phyloP scores from a whole-genome alignment of 2,113 vertebrate genomes.

The Burhinus bistriatus region DNA sequence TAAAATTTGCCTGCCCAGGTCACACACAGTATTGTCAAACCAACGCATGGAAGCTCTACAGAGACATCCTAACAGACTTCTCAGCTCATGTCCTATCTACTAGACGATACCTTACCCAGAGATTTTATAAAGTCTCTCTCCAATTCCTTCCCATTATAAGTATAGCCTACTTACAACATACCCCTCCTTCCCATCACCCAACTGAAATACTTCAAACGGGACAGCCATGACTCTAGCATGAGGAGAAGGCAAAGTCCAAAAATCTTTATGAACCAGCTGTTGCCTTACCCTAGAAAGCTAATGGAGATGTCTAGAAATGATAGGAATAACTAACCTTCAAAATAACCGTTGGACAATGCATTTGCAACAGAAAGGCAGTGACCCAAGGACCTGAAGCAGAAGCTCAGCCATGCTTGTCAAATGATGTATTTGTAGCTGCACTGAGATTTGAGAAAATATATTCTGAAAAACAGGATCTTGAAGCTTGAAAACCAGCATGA shows the following conservation, averaged over 20 bases:
- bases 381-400: slow-evolving; percentile 2
- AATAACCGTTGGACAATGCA: background rate
- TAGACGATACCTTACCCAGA: background rate
- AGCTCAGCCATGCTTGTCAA: slow-evolving; percentile 30
- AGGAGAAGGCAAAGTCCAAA: background rate
- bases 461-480: background rate
- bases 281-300: background rate
- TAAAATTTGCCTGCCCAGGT: background rate
- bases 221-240: background rate
- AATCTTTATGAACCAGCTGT: background rate
- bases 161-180: too few relatives aligned
- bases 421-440: background rate
- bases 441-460: background rate
- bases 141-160: accelerated
- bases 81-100: background rate
- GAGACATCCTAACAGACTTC: background rate
- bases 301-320: background rate
- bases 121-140: background rate
- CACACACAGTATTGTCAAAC: background rate
- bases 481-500: background rate
- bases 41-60: background rate
- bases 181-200: background rate
- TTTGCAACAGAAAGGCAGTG: background rate
- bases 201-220: background rate
- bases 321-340: background rate